Conservation (phyloP, 2,113 vertebrate genomes). For the Solea solea region DNA sequence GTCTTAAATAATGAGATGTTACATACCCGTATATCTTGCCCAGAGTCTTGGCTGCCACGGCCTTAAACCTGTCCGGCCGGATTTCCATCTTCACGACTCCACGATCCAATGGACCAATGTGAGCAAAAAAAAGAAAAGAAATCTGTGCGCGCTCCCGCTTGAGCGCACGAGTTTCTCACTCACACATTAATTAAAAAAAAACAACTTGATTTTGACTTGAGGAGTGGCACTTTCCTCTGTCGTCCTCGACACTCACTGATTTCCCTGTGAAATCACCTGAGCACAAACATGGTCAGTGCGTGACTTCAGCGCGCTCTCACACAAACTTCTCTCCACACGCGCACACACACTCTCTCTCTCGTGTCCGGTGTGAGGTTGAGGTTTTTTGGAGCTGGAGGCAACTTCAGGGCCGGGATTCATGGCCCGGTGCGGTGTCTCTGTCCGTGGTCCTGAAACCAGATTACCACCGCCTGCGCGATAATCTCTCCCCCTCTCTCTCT, state of each 20-base stretch:
- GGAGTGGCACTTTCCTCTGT: not conserved
- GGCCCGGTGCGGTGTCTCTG: constrained; percentile 60
- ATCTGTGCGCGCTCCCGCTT: constrained; percentile 64
- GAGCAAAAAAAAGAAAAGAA: not conserved
- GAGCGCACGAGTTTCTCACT: constrained; percentile 61
- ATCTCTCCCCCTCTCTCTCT: constrained; percentile 51
- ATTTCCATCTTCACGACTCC: constrained; percentile 81
- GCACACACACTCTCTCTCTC: not conserved
- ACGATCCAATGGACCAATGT: constrained; percentile 55
- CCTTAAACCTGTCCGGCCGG: constrained; percentile 81
- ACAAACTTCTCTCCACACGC: constrained; percentile 25
- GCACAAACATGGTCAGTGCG: constrained; percentile 38
- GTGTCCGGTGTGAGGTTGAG: constrained; percentile 13
- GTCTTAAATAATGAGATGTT: constrained; percentile 2
- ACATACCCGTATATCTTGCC: constrained; percentile 82
- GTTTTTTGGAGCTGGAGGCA: constrained; percentile 6
- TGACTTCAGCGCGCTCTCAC: constrained; percentile 21
- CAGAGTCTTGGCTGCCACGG: constrained; percentile 77
- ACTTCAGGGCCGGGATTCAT: constrained; percentile 60
- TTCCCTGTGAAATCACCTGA: constrained; percentile 21
- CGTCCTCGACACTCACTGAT: not conserved
- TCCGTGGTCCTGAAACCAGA: constrained; percentile 77
- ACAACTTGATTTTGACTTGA: constrained; percentile 16
- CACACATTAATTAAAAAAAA: constrained; percentile 30
- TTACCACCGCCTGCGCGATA: constrained; percentile 69